Evolutionary conservation across 2,888 invertebrate genomes (phyloP).

Genomic region (Acanthosepion esculentum): DNA sequence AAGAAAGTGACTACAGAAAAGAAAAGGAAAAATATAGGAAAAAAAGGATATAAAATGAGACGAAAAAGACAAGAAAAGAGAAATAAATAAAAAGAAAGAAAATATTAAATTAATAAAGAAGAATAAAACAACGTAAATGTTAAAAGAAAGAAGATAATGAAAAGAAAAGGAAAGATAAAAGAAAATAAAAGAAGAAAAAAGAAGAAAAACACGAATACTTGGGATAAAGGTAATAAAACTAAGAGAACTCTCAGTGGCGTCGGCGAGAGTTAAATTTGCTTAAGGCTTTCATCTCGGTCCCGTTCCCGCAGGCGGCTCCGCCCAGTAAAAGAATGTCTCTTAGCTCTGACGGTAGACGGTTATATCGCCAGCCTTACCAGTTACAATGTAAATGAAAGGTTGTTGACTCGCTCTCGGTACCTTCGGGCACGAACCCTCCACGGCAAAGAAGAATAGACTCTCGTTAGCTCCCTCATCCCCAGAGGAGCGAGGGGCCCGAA

Average conservation of each 20-base stretch:
- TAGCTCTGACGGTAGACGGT: background rate
- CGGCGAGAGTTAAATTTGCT: background rate
- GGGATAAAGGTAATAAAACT: too few relatives aligned
- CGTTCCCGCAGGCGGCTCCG: background rate
- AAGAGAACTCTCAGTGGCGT: background rate
- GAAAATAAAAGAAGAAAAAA: too few relatives aligned
- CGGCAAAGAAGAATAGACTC: background rate
- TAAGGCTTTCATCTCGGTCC: background rate
- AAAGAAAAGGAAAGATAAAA: too few relatives aligned
- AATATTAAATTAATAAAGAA: too few relatives aligned
- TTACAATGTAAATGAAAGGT: background rate
- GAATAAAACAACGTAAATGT: too few relatives aligned
- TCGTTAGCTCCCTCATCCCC: background rate
- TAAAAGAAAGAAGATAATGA: too few relatives aligned
- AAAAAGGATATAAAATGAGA: too few relatives aligned
- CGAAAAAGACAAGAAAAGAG: too few relatives aligned
- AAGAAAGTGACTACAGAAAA: too few relatives aligned
- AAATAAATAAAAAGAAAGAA: too few relatives aligned
- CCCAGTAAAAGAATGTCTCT: background rate
- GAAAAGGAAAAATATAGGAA: too few relatives aligned
- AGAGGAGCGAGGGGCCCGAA: background rate
- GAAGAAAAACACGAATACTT: too few relatives aligned
- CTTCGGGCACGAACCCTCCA: background rate
- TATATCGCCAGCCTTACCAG: background rate
- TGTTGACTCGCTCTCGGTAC: background rate